Conservation (phyloP, 2,888 invertebrate genomes). For the Rhagium mordax region DNA sequence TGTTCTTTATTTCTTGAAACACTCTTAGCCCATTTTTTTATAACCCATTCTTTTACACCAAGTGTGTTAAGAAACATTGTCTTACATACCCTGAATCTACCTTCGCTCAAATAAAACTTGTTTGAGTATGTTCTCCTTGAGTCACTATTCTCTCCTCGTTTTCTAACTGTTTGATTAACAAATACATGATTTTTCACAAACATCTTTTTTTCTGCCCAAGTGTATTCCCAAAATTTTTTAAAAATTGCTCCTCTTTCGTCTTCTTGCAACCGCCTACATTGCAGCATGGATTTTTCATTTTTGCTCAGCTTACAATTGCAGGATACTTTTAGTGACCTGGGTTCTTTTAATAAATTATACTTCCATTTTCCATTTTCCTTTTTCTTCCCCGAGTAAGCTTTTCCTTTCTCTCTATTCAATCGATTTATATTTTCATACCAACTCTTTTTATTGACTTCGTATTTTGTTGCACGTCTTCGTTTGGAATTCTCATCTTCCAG, state of each 20-base stretch:
- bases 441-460: constrained; percentile 2
- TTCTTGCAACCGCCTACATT: constrained; percentile 23
- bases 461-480: constrained; percentile 13
- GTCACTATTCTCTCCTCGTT: constrained; percentile 3
- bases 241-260: constrained; percentile 24
- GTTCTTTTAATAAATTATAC: constrained; percentile 14
- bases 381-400: constrained; percentile 11
- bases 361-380: constrained; percentile 24
- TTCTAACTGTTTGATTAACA: constrained; percentile 8
- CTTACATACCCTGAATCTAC: constrained; percentile 26
- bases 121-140: constrained; percentile 20
- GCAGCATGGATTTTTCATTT: constrained; percentile 9
- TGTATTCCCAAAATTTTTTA: constrained; percentile 19
- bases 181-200: constrained; percentile 20
- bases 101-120: constrained; percentile 17
- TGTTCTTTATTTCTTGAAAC: too few relatives aligned
- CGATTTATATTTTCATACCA: constrained; percentile 23
- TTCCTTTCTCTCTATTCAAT: constrained; percentile 27
- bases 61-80: too few relatives aligned
- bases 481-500: constrained; percentile 21
- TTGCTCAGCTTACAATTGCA: constrained; percentile 26
- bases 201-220: constrained; percentile 17
- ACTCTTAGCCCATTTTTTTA: too few relatives aligned
- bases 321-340: constrained; percentile 17
- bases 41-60: too few relatives aligned